These are phyloP conservation scores for Hassar affinis DNA, from an alignment of 2,113 vertebrate genomes.

Conservation along the genomic window DNA sequence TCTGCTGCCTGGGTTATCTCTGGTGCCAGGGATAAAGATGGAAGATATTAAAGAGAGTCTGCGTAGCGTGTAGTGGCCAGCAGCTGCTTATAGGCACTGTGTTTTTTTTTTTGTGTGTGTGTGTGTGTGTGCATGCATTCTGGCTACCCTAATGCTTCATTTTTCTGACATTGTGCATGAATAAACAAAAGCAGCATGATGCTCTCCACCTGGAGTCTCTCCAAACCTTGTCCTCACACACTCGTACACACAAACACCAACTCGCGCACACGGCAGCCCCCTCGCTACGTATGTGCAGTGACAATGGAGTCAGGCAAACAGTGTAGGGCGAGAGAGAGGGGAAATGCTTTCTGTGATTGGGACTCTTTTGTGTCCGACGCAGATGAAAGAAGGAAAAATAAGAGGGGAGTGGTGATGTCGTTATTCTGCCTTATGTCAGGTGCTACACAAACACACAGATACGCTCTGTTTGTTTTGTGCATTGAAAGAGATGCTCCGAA, in stretches of 20 bases:
- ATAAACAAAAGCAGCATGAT: slow-evolving; percentile 55
- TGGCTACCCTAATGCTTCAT: slow-evolving; percentile 25
- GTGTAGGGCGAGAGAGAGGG: slow-evolving; percentile 49
- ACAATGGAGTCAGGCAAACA: slow-evolving; percentile 59
- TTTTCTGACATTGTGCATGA: slow-evolving; percentile 54
- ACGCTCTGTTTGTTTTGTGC: slow-evolving; percentile 62
- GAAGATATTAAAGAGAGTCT: slow-evolving; percentile 42
- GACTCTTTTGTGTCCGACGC: slow-evolving; percentile 60
- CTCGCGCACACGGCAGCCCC: slow-evolving; percentile 17
- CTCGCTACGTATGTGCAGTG: slow-evolving; percentile 17
- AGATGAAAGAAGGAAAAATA: slow-evolving; percentile 59
- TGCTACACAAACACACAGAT: slow-evolving; percentile 53
- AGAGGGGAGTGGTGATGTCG: slow-evolving; percentile 57
- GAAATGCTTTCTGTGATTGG: slow-evolving; percentile 62
- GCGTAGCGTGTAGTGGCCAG: slow-evolving; percentile 32
- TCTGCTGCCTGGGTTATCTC: neutral
- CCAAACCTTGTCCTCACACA: slow-evolving; percentile 29
- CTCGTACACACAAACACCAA: slow-evolving; percentile 19
- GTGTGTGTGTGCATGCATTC: slow-evolving; percentile 28
- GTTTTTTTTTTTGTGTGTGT: slow-evolving; percentile 21
- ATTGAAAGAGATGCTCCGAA: slow-evolving; percentile 58
- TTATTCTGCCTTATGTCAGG: slow-evolving; percentile 67
- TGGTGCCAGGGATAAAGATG: slow-evolving; percentile 31
- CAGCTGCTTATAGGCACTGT: slow-evolving; percentile 31
- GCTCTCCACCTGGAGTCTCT: slow-evolving; percentile 52